Evolutionary conservation across 2,797 vertebrate genomes (phyloP).

Genomic region (Merluccius polli): DNA sequence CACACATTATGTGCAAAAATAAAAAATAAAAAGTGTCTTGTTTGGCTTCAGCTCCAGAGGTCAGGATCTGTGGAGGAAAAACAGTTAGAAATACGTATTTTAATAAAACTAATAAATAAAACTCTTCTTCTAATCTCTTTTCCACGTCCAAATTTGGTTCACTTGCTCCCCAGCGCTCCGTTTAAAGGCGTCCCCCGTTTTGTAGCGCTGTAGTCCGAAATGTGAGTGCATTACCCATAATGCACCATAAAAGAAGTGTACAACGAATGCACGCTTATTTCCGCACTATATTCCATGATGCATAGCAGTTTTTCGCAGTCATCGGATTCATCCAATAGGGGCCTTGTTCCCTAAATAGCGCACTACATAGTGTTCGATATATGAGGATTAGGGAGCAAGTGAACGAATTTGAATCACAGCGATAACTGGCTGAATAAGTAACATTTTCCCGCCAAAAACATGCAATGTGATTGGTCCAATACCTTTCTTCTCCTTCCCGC

Average conservation of each 20-base stretch:
- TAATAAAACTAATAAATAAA: not conserved
- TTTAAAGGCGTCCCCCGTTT: not conserved
- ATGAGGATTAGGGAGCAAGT: not conserved
- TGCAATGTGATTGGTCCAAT: not conserved
- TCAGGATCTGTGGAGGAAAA: slow-evolving; percentile 38
- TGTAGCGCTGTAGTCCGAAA: not conserved
- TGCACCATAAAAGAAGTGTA: too few relatives aligned
- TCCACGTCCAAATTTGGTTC: too few relatives aligned
- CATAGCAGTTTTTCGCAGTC: not conserved
- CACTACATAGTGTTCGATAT: not conserved
- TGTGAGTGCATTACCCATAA: too few relatives aligned
- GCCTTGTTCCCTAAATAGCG: not conserved
- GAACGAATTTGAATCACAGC: not conserved
- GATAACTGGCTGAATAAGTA: not conserved
- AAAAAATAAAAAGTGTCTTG: slow-evolving; percentile 11
- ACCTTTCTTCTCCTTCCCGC: slow-evolving; percentile 56
- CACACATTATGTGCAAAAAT: slow-evolving; percentile 57
- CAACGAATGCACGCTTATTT: too few relatives aligned
- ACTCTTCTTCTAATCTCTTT: too few relatives aligned
- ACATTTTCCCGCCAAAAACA: not conserved
- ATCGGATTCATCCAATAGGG: too few relatives aligned
- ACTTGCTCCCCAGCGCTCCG: not conserved
- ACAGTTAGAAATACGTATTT: not conserved
- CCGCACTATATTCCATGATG: not conserved
- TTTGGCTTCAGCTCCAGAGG: slow-evolving; percentile 37